Percentiles rank a stretch among this genome's conserved stretches.
phyloP scores from a whole-genome alignment of 2,113 vertebrate species.

The Eubucco bourcierii region DNA sequence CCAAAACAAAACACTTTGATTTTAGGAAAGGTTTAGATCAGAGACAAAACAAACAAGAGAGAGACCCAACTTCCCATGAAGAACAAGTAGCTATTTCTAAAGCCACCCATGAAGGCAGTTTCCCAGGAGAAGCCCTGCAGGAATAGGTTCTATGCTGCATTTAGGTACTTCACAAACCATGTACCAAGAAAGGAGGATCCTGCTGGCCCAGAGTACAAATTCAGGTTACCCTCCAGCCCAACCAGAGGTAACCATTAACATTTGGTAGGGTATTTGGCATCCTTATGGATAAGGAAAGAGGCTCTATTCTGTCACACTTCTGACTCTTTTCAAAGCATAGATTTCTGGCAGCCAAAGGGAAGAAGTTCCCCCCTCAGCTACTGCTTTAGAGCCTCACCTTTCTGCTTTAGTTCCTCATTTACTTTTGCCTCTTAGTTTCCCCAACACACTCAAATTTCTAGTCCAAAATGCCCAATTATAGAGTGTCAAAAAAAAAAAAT shows the following conservation, averaged over 20 bases:
- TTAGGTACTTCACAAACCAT: neutral
- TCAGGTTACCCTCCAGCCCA: neutral
- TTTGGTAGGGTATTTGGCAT: neutral
- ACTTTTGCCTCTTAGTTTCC: neutral
- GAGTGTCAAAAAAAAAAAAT: neutral
- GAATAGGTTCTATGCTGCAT: conserved; percentile 17
- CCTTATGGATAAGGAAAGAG: conserved; percentile 48
- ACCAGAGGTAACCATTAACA: neutral
- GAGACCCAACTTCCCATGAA: conserved; percentile 33
- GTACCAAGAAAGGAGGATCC: neutral
- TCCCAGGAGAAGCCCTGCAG: neutral
- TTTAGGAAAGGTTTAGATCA: conserved; percentile 13
- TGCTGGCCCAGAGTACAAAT: neutral
- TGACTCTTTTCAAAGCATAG: conserved; percentile 45
- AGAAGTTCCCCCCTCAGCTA: neutral
- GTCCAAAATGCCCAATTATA: neutral
- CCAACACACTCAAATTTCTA: neutral
- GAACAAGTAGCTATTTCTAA: conserved; percentile 21
- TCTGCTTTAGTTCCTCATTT: neutral
- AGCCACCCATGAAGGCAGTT: neutral
- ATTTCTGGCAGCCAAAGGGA: neutral
- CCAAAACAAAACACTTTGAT: neutral
- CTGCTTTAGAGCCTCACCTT: neutral
- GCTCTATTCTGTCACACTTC: conserved; percentile 37
- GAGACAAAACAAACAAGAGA: neutral